Conservation (phyloP, 2,888 invertebrate species). For the Nyleta sp. region DNA sequence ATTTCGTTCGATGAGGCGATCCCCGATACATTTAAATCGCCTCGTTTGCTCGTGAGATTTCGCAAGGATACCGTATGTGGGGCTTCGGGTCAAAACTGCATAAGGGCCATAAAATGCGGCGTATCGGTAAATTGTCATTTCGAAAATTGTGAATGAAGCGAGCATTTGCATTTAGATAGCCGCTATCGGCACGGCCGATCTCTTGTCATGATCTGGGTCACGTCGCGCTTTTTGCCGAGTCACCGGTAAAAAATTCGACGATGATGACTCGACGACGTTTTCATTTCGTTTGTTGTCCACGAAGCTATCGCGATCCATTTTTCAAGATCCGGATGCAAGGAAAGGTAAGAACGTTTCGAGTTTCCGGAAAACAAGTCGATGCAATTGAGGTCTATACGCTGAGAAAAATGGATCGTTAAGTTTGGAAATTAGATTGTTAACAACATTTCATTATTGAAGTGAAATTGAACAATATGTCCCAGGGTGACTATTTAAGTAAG, state of each 20-base stretch:
- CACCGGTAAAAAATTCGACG: slow-evolving; percentile 23
- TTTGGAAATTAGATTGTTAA: too few species aligned
- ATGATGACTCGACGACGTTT: slow-evolving; percentile 46
- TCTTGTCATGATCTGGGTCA: slow-evolving; percentile 60
- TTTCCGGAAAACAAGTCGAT: too few species aligned
- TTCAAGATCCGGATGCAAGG: too few species aligned
- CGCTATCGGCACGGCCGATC: slow-evolving; percentile 44
- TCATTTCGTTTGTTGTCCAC: slow-evolving; percentile 15
- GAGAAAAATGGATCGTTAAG: too few species aligned
- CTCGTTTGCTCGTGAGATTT: slow-evolving; percentile 68
- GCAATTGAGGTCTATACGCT: too few species aligned
- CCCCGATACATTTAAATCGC: slow-evolving; percentile 66
- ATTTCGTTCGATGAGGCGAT: slow-evolving; percentile 72
- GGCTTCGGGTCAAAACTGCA: slow-evolving; percentile 61
- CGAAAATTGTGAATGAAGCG: slow-evolving; percentile 57
- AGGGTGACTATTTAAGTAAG: too few species aligned
- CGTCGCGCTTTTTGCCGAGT: slow-evolving; percentile 40
- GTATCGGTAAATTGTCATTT: slow-evolving; percentile 57
- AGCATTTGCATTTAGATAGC: slow-evolving; percentile 55
- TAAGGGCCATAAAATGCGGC: slow-evolving; percentile 51
- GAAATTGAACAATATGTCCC: too few species aligned
- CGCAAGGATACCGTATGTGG: slow-evolving; percentile 57
- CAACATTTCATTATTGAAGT: too few species aligned
- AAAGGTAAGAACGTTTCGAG: too few species aligned
- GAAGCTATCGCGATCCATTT: neutral